Evolutionary conservation across 2,888 invertebrate genomes (phyloP), one percentile per base, ranked within the genome.

Genomic region (Euplexia lucipara): DNA sequence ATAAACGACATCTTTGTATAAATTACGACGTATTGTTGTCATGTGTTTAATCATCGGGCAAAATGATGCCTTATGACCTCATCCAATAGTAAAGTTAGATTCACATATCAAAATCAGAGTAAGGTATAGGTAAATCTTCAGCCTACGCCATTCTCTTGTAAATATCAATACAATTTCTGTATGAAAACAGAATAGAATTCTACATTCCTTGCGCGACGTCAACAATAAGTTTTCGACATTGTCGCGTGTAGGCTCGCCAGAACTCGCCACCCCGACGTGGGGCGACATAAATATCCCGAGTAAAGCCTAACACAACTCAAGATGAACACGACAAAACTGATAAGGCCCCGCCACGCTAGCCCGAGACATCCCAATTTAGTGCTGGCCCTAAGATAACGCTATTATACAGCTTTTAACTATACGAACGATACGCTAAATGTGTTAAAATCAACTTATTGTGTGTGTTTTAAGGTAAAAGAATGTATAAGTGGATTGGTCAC

Each of bases 401-500:
- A 95, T 95, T 95, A 95, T 94, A 93, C 93, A 92, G 95, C 95
- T 95, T 95, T 95, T 95, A 95, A 95, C 95, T 95, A 95, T 93
- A 93, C 87, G 90, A 79, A 83, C 86, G 93, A 94, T 94, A 94
- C 93, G 93, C 92, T 94, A 95, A 95, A 94, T 93, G 93, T 92
- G 90, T 90, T 91, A 88, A 91, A 91, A 92, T 90, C 91, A 89
- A 87, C 90, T 90, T 90, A 91, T 90, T 89, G 89, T 89, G 83
- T 79, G 87, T 84, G 84, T 88, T 88, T 90, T 87, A 86, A 82
- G 83, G 85, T 81, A 80, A 83, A 84, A 75, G 81, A 82, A 86
- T 85, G 80, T 81, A 75, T 83, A 76, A 79, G 72, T 75, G 77
- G 64, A 81, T 83, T 83, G 81, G 82, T 86, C 85, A 87, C 86